Base-by-base conservation (phyloP, 1,140 invertebrate species). In the Reticulitermes speratus region DNA sequence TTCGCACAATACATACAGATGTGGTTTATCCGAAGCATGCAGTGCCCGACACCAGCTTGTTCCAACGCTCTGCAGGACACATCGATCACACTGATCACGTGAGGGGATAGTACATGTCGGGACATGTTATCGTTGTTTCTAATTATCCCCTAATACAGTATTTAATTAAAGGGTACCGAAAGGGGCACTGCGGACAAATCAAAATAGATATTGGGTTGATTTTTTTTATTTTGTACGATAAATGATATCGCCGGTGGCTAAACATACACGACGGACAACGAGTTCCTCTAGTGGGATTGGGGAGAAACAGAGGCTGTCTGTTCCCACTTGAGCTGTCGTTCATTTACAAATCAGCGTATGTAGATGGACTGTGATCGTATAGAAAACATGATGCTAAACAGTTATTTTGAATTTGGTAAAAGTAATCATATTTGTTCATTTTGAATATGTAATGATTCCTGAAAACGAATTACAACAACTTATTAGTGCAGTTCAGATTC, bases 41-140 rank as follows among this genome's bases (percentile, higher is more conserved):
- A n/a, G 25, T 75, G 65, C 65, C 65, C 65, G 65, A 75, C 65
- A 75, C 65, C 59, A 30, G n/a, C 65, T 75, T 75, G 65, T 75
- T 75, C 65, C n/a, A 75, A 9, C n/a, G 6, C 65, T 75, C 65
- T 30, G 65, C 65, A 30, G 65, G 25, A 16, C 65, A 75, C 65
- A 75, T 75, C 65, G 65, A 75, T 75, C 65, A 75, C 65, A 19
- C 25, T 21, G 65, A 25, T 75, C 65, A 75, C 65, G n/a, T 75
- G 65, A 75, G 25, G n/a, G 65, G 25, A 75, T n/a, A 16, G 25
- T 75, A 30, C 65, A 75, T 30, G n/a, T 25, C 30, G 65, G 65
- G 65, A 75, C n/a, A 25, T 75, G 65, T 75, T 75, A 75, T 65
- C 59, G 21, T 65, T 65, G 59, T 8, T 75, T 75, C 65, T 75